Evolutionary conservation across 2,797 vertebrate species (phyloP).

Genomic region (Sphenopsis melanotis): DNA sequence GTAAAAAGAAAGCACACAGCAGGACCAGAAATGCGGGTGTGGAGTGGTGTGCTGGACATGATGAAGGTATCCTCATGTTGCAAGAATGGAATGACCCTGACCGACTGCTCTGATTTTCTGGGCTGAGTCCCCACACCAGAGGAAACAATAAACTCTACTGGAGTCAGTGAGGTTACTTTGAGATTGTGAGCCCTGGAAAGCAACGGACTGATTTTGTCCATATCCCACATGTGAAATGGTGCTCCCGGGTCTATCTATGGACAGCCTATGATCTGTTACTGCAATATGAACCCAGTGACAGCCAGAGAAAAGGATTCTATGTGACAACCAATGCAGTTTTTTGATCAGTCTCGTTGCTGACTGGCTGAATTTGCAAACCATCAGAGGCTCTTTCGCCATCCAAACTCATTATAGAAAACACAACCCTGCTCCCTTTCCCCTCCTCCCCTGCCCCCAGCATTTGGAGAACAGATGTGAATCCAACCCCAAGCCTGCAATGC

Average conservation of each 20-base stretch:
- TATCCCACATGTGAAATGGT: background rate
- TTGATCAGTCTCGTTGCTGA: background rate
- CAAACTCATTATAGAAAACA: background rate
- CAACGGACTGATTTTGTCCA: fast-evolving
- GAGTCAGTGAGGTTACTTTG: background rate
- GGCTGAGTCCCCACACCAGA: too few species aligned
- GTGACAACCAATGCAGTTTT: background rate
- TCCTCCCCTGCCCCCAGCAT: background rate
- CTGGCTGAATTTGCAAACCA: background rate
- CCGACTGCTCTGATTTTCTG: background rate
- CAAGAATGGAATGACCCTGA: background rate
- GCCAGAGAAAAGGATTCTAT: background rate
- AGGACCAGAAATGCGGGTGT: background rate
- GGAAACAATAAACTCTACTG: background rate
- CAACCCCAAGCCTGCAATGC: background rate
- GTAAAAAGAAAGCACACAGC: background rate
- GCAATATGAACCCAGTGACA: background rate
- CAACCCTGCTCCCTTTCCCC: background rate
- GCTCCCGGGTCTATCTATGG: background rate
- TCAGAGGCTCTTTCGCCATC: slow-evolving; percentile 11
- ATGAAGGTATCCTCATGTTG: fast-evolving
- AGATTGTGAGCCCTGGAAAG: background rate
- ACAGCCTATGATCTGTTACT: background rate
- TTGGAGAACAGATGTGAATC: slow-evolving; percentile 36
- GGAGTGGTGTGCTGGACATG: fast-evolving